Percentiles rank a stretch among this genome's conserved stretches.
Evolutionary conservation across 2,888 invertebrate genomes (phyloP).

Genomic region (Neoaliturus tenellus): DNA sequence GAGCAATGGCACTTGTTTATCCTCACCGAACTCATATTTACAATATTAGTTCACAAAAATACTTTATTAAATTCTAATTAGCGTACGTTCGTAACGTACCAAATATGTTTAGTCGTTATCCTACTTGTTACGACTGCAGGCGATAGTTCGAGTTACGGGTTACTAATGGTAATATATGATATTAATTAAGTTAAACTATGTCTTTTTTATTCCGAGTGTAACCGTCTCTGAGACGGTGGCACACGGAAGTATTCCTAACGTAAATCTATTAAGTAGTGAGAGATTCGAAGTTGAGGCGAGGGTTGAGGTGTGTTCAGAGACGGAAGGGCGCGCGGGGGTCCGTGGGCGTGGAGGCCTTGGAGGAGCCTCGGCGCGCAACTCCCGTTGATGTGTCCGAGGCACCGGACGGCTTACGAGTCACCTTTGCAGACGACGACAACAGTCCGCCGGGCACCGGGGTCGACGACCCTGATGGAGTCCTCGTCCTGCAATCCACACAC

Average conservation of each 20-base stretch:
- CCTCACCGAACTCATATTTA: slow-evolving; percentile 29
- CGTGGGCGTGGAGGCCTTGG: slow-evolving; percentile 71
- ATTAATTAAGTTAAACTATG: slow-evolving; percentile 50
- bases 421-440: slow-evolving; percentile 76
- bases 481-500: slow-evolving; percentile 76
- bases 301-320: slow-evolving; percentile 67
- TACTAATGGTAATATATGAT: slow-evolving; percentile 40
- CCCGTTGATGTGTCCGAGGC: slow-evolving; percentile 75
- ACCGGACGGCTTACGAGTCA: slow-evolving; percentile 75
- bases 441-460: slow-evolving; percentile 82
- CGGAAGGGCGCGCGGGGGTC: slow-evolving; percentile 72
- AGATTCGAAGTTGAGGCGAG: slow-evolving; percentile 9
- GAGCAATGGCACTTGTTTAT: slow-evolving; percentile 52
- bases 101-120: slow-evolving; percentile 36
- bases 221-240: background rate
- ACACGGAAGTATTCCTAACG: background rate
- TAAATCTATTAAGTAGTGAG: slow-evolving; percentile 40
- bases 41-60: slow-evolving; percentile 12
- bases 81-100: slow-evolving; percentile 28
- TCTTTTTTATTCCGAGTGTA: slow-evolving; percentile 24
- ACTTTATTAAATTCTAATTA: slow-evolving; percentile 48
- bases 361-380: slow-evolving; percentile 73
- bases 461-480: slow-evolving; percentile 85
- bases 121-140: slow-evolving; percentile 4
- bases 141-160: slow-evolving; percentile 30